phyloP scores from a whole-genome alignment of 1,140 invertebrate genomes.

The Listronotus oregonensis region DNA sequence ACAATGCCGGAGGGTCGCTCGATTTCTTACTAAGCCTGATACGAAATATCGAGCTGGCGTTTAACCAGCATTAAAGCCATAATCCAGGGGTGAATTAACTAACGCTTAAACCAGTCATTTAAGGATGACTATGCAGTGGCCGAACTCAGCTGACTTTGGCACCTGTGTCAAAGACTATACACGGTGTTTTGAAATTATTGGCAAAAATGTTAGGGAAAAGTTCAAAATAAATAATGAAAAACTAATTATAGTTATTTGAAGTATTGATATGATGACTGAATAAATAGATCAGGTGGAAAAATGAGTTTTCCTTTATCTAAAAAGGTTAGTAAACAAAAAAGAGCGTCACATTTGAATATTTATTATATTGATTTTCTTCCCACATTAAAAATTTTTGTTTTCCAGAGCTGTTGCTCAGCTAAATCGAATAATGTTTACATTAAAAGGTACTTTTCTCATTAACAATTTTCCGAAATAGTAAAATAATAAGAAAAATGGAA shows the following conservation, averaged over 20 bases:
- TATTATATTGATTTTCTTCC: slow-evolving; percentile 27
- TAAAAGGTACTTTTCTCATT: not conserved
- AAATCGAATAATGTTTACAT: not conserved
- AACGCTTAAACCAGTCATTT: too few relatives aligned
- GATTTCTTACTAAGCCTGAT: too few relatives aligned
- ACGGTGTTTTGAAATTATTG: slow-evolving; percentile 3
- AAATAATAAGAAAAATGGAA: slow-evolving; percentile 1
- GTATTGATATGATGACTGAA: not conserved
- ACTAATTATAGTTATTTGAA: not conserved
- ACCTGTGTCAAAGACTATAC: not conserved
- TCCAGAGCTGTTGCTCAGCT: not conserved
- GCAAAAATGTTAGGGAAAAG: not conserved
- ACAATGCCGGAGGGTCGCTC: too few relatives aligned
- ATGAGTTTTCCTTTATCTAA: not conserved
- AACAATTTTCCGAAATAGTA: not conserved
- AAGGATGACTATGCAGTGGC: too few relatives aligned
- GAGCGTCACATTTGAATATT: not conserved
- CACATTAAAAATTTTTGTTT: slow-evolving; percentile 8
- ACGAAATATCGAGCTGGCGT: too few relatives aligned
- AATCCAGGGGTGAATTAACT: too few relatives aligned
- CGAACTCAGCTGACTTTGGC: slow-evolving; percentile 12
- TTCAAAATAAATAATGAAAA: not conserved
- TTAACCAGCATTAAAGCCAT: too few relatives aligned
- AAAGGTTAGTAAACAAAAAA: slow-evolving; percentile 11
- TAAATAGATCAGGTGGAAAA: not conserved